These are phyloP conservation scores for Cyaniris semiargus DNA, from an alignment of 2,888 invertebrate genomes.

Conservation along the genomic window DNA sequence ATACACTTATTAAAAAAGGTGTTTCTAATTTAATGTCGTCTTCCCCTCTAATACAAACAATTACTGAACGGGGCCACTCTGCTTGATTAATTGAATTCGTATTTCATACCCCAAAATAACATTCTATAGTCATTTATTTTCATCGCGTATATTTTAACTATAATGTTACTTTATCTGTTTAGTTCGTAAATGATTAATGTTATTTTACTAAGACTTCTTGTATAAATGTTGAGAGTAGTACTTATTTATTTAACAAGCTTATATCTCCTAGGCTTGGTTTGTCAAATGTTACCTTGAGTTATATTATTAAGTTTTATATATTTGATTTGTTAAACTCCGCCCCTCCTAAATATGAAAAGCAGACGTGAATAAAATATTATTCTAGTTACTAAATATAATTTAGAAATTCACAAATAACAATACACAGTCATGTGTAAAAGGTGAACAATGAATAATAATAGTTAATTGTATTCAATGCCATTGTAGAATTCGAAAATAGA, in stretches of 20 bases:
- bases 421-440: neutral
- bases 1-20: neutral
- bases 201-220: neutral
- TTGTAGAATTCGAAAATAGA: constrained; percentile 38
- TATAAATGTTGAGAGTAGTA: neutral
- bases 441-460: constrained; percentile 13
- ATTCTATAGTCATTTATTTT: neutral
- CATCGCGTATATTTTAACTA: neutral
- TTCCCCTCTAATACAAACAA: neutral
- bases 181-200: neutral
- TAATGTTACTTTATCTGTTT: neutral
- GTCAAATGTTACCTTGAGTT: too few relatives aligned
- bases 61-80: neutral
- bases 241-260: too few relatives aligned
- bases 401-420: neutral
- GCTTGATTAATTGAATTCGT: constrained; percentile 7
- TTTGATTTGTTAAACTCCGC: neutral
- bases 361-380: neutral
- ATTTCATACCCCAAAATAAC: constrained; percentile 11
- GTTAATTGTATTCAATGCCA: constrained; percentile 26
- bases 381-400: neutral
- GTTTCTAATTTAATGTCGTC: constrained; percentile 17
- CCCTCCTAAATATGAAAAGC: neutral
- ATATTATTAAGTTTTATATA: too few relatives aligned
- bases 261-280: too few relatives aligned